Percentiles rank a stretch among this genome's conserved stretches.
These are phyloP conservation scores for Neoarius graeffei DNA, from an alignment of 2,113 vertebrate species.

Conservation along the genomic window DNA sequence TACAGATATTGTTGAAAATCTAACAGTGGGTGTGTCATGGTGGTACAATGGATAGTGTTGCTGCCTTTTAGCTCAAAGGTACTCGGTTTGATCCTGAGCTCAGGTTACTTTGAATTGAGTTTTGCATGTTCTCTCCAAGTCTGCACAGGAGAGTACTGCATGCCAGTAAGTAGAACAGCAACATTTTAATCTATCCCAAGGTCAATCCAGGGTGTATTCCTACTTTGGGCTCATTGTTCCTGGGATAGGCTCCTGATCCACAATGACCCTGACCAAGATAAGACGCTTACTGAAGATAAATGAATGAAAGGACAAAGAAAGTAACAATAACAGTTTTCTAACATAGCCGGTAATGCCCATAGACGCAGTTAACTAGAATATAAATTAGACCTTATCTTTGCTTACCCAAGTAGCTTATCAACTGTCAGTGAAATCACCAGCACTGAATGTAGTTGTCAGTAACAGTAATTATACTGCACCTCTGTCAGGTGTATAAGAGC, in stretches of 20 bases:
- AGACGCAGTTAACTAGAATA: not conserved
- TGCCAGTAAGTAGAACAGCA: not conserved
- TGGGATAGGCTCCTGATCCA: not conserved
- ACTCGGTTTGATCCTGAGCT: not conserved
- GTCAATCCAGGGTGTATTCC: not conserved
- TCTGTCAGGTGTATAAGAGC: conserved; percentile 80
- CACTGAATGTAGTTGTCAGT: not conserved
- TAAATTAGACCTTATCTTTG: not conserved
- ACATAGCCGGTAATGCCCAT: not conserved
- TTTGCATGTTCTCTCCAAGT: not conserved
- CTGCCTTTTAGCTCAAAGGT: not conserved
- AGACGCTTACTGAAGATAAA: not conserved
- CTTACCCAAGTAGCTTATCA: not conserved
- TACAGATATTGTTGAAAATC: not conserved
- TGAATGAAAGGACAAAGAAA: not conserved
- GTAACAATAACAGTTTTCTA: not conserved
- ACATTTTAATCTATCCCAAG: not conserved
- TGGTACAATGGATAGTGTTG: not conserved
- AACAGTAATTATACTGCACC: not conserved
- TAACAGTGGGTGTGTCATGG: not conserved
- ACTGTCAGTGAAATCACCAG: not conserved
- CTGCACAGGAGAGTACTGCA: not conserved
- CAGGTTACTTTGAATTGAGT: not conserved
- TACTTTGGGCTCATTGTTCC: not conserved
- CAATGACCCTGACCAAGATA: not conserved